Conservation (phyloP, 2,113 vertebrate species). For the Onychostruthus taczanowskii region DNA sequence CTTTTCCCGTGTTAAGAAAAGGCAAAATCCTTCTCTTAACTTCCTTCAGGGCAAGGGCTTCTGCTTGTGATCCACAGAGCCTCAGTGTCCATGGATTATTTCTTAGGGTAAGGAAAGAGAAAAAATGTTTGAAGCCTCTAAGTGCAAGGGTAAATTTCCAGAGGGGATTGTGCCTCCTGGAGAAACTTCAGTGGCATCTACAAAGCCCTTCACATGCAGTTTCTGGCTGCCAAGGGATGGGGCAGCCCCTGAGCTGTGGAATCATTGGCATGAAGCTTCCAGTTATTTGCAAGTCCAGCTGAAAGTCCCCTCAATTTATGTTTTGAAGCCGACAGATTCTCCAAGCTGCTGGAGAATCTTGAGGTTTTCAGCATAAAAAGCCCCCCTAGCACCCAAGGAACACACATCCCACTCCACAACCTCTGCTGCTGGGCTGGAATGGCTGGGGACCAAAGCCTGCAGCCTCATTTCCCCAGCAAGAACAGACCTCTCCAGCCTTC, state of each 20-base stretch:
- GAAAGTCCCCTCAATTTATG: fast-evolving
- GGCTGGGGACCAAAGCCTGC: neutral
- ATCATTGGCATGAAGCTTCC: neutral
- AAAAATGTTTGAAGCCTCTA: neutral
- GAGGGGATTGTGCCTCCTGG: neutral
- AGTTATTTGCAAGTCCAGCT: neutral
- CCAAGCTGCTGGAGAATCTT: neutral
- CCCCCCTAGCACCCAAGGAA: fast-evolving
- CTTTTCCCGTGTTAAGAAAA: neutral
- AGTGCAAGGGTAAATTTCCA: neutral
- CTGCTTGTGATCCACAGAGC: neutral
- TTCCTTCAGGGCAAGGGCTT: neutral
- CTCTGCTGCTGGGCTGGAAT: neutral
- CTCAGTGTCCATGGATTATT: fast-evolving
- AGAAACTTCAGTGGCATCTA: neutral
- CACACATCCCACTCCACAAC: neutral
- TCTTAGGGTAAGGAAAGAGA: neutral
- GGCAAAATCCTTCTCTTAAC: neutral
- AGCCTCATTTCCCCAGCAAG: neutral
- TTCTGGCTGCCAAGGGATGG: neutral
- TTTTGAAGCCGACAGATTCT: neutral
- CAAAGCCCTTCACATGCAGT: fast-evolving
- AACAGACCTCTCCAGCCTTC: neutral
- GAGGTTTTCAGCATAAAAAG: neutral
- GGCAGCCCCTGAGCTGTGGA: neutral